Evolutionary conservation across 2,888 invertebrate genomes (phyloP).

Genomic region (Apotomis betuletana): DNA sequence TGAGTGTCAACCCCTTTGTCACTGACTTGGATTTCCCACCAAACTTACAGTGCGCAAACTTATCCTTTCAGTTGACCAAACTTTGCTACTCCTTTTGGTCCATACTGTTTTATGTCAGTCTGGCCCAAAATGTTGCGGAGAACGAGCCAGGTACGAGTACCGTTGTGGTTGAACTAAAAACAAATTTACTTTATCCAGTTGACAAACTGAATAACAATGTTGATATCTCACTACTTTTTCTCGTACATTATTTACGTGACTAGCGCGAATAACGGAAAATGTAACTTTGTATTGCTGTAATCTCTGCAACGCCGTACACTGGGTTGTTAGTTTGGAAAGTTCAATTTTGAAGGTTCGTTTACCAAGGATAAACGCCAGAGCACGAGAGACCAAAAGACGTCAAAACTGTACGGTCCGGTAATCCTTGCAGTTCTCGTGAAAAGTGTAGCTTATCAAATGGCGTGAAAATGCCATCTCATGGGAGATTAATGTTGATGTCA

Average conservation of each 20-base stretch:
- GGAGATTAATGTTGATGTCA: too few relatives aligned
- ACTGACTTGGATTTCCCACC: background rate
- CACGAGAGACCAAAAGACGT: background rate
- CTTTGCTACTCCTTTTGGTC: background rate
- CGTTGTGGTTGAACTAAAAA: background rate
- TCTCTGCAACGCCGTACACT: background rate
- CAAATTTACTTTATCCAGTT: background rate
- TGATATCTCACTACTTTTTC: background rate
- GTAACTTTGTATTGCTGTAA: conserved; percentile 1
- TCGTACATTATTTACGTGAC: background rate
- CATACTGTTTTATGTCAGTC: background rate
- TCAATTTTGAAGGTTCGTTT: background rate
- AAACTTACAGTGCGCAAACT: background rate
- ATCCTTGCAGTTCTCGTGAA: background rate
- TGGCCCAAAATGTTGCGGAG: background rate
- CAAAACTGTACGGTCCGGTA: background rate
- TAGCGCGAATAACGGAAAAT: background rate
- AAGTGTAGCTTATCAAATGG: background rate
- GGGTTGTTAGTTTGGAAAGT: background rate
- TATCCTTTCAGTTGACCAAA: conserved; percentile 6
- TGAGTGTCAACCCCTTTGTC: background rate
- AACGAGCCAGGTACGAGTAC: background rate
- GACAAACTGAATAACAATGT: background rate
- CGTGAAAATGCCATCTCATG: too few relatives aligned
- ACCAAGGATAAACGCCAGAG: background rate